A percentile compares a stretch with the other conserved stretches of the same genome.
These are phyloP conservation scores for Schrankia costaestrigalis DNA, from an alignment of 2,888 invertebrate genomes.

Conservation along the genomic window DNA sequence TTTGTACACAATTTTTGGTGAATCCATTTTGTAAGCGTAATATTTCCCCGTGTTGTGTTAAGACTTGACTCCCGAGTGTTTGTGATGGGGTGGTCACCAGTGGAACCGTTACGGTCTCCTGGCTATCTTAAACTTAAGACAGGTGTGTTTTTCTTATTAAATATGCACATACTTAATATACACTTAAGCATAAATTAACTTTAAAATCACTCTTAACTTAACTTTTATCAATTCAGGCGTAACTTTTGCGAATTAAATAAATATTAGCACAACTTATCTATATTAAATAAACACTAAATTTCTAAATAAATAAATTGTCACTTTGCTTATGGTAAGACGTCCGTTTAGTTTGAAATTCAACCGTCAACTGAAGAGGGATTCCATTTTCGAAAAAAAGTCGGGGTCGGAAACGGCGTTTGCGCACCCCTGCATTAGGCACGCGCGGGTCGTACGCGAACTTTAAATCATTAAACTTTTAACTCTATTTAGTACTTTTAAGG, in stretches of 20 bases:
- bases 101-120: slow-evolving; percentile 41
- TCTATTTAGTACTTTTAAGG: background rate
- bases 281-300: background rate
- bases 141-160: background rate
- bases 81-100: slow-evolving; percentile 46
- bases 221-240: background rate
- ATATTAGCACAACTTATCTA: too few relatives aligned
- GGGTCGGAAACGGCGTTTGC: slow-evolving; percentile 66
- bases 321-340: slow-evolving; percentile 29
- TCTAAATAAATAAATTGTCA: slow-evolving; percentile 11
- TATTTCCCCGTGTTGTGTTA: slow-evolving; percentile 41
- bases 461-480: slow-evolving; percentile 12
- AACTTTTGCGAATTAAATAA: too few relatives aligned
- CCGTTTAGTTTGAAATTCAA: slow-evolving; percentile 47
- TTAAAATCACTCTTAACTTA: background rate
- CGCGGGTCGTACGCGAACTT: slow-evolving; percentile 39
- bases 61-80: slow-evolving; percentile 44
- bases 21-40: slow-evolving; percentile 67
- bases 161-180: background rate
- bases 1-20: slow-evolving; percentile 78
- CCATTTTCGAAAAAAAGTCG: slow-evolving; percentile 54
- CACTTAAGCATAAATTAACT: background rate
- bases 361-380: slow-evolving; percentile 60
- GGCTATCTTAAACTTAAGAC: slow-evolving; percentile 7
- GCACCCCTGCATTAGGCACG: slow-evolving; percentile 72